A percentile compares a stretch with the other conserved stretches of the same genome.
These are phyloP conservation scores for Nansenia antarctica DNA, from an alignment of 2,113 vertebrate genomes.

Conservation along the genomic window DNA sequence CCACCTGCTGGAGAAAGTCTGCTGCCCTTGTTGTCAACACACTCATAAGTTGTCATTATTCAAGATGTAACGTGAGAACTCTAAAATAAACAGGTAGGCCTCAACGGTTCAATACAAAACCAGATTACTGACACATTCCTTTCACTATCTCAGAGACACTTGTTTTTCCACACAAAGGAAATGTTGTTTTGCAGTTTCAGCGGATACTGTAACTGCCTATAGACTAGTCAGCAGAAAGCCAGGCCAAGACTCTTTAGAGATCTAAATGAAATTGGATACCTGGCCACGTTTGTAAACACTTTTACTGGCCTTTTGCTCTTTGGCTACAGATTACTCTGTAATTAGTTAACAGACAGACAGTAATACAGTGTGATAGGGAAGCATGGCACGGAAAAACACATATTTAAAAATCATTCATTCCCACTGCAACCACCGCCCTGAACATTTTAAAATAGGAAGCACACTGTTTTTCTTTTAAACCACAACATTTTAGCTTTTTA, in stretches of 20 bases:
- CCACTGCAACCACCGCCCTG: too few species aligned
- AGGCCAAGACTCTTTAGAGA: not conserved
- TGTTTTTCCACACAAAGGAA: not conserved
- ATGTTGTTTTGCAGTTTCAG: not conserved
- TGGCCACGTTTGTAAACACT: not conserved
- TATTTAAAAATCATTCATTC: too few species aligned
- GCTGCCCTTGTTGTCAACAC: not conserved
- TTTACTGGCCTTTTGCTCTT: not conserved
- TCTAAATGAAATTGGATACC: not conserved
- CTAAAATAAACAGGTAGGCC: too few species aligned
- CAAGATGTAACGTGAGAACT: too few species aligned
- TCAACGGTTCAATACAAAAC: too few species aligned
- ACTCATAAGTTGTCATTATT: too few species aligned
- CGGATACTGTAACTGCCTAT: not conserved
- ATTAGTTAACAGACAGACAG: not conserved
- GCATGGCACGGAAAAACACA: too few species aligned
- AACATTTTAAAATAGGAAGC: too few species aligned
- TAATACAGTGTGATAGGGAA: not conserved
- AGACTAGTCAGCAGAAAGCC: not conserved
- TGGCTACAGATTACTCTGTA: not conserved
- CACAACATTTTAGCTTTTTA: too few species aligned
- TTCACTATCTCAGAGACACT: not conserved
- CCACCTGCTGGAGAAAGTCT: constrained; percentile 52
- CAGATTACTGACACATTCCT: not conserved
- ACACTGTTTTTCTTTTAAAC: too few species aligned